Percentiles rank a stretch among this genome's conserved stretches.
phyloP scores from a whole-genome alignment of 2,888 invertebrate species.

The Synanthedon myopaeformis region DNA sequence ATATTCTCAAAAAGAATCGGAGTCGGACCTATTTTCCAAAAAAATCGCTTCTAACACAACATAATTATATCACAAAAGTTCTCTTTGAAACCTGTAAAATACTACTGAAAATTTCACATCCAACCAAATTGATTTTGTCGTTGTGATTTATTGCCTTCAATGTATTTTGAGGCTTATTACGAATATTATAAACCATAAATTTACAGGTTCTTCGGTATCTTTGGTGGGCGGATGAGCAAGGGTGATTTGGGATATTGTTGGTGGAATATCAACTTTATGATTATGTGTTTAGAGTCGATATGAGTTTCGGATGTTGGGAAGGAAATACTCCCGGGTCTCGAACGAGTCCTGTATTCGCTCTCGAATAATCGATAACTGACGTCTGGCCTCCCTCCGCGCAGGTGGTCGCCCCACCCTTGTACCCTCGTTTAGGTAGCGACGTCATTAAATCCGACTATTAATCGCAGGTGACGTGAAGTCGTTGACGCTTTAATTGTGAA shows the following conservation, averaged over 20 bases:
- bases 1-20: background rate
- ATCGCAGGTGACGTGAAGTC: background rate
- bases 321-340: constrained; percentile 44
- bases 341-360: constrained; percentile 53
- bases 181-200: background rate
- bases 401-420: constrained; percentile 37
- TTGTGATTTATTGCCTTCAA: constrained; percentile 6
- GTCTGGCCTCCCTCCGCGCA: constrained; percentile 53
- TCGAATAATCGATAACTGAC: constrained; percentile 70
- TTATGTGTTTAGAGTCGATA: constrained; percentile 19
- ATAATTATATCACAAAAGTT: background rate
- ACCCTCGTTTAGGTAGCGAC: background rate
- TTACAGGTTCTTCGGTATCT: background rate
- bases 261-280: constrained; percentile 26
- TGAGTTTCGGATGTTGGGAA: constrained; percentile 18
- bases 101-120: constrained; percentile 38
- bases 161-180: background rate
- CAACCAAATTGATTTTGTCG: constrained; percentile 36
- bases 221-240: constrained; percentile 31
- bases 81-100: background rate
- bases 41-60: background rate
- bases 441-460: background rate
- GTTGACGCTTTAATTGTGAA: no score
- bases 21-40: background rate
- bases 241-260: constrained; percentile 34